These are phyloP conservation scores for Halocynthia aurantium DNA, from an alignment of 23 tunicate genomes.

Conservation along the genomic window DNA sequence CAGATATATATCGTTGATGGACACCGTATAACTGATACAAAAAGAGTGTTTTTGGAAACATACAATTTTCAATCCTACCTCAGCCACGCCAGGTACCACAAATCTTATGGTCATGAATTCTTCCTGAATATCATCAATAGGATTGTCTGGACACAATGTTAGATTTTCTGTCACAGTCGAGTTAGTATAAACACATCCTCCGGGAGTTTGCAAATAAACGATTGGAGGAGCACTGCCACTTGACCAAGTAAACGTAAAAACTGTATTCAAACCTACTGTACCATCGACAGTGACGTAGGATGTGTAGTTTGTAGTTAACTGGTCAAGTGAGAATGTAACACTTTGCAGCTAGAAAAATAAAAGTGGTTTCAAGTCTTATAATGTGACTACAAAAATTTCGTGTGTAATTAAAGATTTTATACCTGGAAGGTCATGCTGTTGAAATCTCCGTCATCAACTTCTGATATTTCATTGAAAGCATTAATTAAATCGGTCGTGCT, in stretches of 20 bases:
- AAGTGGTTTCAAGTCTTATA: too few relatives aligned
- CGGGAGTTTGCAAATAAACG: conserved; percentile 8
- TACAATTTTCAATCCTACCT: not conserved
- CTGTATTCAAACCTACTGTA: conserved; percentile 54
- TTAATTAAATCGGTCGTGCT: too few relatives aligned
- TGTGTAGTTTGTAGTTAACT: not conserved
- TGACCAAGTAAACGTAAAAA: conserved; percentile 42
- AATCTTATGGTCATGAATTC: conserved; percentile 26
- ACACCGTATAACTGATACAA: too few relatives aligned
- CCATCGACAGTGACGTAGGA: conserved; percentile 33
- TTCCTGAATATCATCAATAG: not conserved
- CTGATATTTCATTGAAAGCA: too few relatives aligned
- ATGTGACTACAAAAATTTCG: too few relatives aligned
- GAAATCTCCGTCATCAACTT: too few relatives aligned
- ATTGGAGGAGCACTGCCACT: conserved; percentile 10
- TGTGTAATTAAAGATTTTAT: too few relatives aligned
- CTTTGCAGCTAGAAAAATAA: conserved; percentile 18
- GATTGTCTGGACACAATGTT: not conserved
- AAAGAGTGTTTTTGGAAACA: too few relatives aligned
- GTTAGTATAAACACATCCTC: too few relatives aligned
- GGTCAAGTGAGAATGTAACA: not conserved
- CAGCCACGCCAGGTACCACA: conserved; percentile 41
- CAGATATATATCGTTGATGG: too few relatives aligned
- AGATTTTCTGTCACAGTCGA: not conserved
- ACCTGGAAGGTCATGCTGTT: too few relatives aligned